Base-by-base conservation (phyloP, 2,888 invertebrate species). In the Theretra japonica region DNA sequence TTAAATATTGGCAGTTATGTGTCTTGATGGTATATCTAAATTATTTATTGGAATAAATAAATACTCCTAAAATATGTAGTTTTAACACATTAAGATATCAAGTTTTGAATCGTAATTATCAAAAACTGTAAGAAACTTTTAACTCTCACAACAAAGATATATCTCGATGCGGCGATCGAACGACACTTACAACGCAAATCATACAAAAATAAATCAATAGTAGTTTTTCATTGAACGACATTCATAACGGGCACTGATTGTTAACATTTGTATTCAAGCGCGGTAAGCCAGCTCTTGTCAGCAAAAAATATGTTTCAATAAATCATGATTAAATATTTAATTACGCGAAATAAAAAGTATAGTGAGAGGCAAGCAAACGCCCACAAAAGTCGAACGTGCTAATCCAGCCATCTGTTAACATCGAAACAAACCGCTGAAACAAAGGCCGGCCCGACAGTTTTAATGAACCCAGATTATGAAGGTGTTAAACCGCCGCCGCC, bases 381-480 rank as follows among this genome's bases (percentile, higher is more conserved):
- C 88, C 87, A 82, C 83, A 76, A 77, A 77, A 79, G 85, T 80
- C 84, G 81, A 86, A 87, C 90, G 87, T 87, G 92, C 90, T 92
- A 93, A 94, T 91, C 93, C 91, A 88, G 79, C 90, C 94, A 94
- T 93, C 90, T 92, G 94, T 94, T 93, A 92, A 82, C 86, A 83
- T 89, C 88, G 86, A 80, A 93, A 93, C 92, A 86, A 92, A 86
- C 89, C 88, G 93, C 90, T 92, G 94, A 94, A 93, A 94, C 94
- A 94, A 94, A 94, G 92, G 88, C 90, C 88, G 88, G 80, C 89
- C 92, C 90, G 90, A 82, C 87, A 86, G 82, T 83, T 91, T 93
- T 94, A 94, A 94, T 94, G 94, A 93, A 90, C 88, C 87, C 88
- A 92, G 94, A 92, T 94, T 94, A 94, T 92, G 92, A 93, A 94